Evolutionary conservation across 2,797 vertebrate species (phyloP), one percentile per base, ranked within the genome.

Genomic region (Liasis olivaceus): DNA sequence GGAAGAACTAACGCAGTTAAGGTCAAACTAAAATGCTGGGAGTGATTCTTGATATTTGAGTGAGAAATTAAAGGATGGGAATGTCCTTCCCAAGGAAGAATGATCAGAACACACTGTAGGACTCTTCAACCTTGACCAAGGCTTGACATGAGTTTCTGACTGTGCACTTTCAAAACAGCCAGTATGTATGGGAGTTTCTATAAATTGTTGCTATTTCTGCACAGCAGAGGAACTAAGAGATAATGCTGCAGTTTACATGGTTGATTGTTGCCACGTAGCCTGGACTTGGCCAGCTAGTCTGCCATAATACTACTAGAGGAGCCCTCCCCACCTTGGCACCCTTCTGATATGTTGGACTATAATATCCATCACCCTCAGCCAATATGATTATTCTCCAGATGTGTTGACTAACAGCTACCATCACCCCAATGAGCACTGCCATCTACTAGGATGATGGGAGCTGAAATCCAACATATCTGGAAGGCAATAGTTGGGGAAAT

Each of bases 121-220:
- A 88, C 15, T 54, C 59, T 92, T 69, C 94, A 85, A 84, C 66
- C 62, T 87, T 58, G 91, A 94, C 42, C 60, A 69, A 0, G 81
- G 85, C 90, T 26, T 31, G 84, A 89, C 87, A 92, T 66, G 93
- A 89, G 85, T 0, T 0, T 22, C 85, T 58, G n/a, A 0, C 36
- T 85, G 81, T 14, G 0, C 15, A 84, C 31, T 94, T 97, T 95
- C 12, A 0, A 93, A 96, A 95, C 56, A 66, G 20, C 77, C 63
- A 54, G 59, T 17, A 42, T 63, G 0, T n/a, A 72, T 15, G 59
- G 5, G 0, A 4, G 12, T 64, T 94, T 96, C 92, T 93, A 1
- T 94, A 96, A 95, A 0, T 1, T 0, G 31, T 92, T 89, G 85
- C 86, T 90, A 15, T 90, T 87, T 47, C 58, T 26, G 31, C 3